Evolutionary conservation across 2,113 vertebrate species (phyloP), one percentile per base, ranked within the genome.

Genomic region (Athene cunicularia): DNA sequence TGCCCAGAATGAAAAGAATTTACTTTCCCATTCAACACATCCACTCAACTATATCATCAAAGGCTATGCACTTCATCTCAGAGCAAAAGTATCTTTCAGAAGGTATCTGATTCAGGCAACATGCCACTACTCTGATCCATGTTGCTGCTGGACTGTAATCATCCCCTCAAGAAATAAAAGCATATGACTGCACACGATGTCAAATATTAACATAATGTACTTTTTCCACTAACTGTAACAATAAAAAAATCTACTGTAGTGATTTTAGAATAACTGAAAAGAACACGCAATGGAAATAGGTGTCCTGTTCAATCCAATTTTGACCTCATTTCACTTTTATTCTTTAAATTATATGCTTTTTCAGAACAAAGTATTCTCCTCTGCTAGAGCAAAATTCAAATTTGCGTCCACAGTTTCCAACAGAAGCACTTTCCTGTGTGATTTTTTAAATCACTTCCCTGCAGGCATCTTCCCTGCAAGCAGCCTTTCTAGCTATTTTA

Each of bases 1-100:
- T 1, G 8, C 8, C 28, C 47, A 68, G 19, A 63, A 21, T 3
- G 26, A 39, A 33, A 39, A 30, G 37, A 23, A 6, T 0, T 18
- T 62, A 7, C 59, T 47, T 80, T 47, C 19, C 41, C 13, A 47
- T 73, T 87, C 55, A 71, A 52, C 14, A 30, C 58, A 62, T 52
- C 53, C 66, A 66, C 22, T 49, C 28, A 12, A 6, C 41, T 32
- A 8, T 1, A 52, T 6, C 14, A 50, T 11, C 35, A 91, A 37
- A 90, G 58, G 23, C 16, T 68, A 79, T 14, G 5, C 35, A 84
- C 37, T 39, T 32, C 3, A 22, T 26, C 32, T 59, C 41, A 32
- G 37, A 19, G 28, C 41, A 87, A 55, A 71, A 13, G 22, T 18
- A 1, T 9, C 77, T 71, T 80, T 63, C 10, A 74, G 64, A 67